phyloP scores from a whole-genome alignment of 1,140 invertebrate species.

The Eubasilissa regina region DNA sequence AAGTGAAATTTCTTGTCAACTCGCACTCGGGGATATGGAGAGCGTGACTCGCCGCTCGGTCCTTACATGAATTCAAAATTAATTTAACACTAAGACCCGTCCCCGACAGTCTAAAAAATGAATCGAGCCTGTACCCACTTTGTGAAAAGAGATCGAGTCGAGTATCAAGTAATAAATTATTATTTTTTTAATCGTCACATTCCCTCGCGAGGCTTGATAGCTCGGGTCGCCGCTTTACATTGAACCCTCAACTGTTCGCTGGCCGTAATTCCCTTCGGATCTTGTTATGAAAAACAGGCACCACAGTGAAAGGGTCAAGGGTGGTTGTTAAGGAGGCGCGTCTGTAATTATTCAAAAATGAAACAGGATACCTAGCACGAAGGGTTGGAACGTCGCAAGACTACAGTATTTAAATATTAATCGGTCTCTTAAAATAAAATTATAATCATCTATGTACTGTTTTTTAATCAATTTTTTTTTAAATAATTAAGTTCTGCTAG shows the following conservation, averaged over 20 bases:
- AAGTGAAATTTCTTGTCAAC: not conserved
- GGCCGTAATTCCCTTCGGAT: not conserved
- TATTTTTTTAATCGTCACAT: not conserved
- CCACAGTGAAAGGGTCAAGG: not conserved
- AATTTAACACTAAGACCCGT: constrained; percentile 6
- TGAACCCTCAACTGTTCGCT: not conserved
- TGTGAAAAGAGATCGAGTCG: not conserved
- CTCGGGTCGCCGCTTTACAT: not conserved
- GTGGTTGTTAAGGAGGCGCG: not conserved
- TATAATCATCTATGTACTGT: too few relatives aligned
- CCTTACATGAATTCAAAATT: constrained; percentile 24
- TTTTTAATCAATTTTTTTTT: too few relatives aligned
- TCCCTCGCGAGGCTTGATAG: too few relatives aligned
- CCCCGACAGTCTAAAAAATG: not conserved
- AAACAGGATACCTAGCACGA: not conserved
- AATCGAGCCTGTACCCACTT: not conserved
- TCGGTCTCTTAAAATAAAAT: too few relatives aligned
- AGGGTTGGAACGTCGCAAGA: too few relatives aligned
- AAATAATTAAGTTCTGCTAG: too few relatives aligned
- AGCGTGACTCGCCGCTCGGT: not conserved
- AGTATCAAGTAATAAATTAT: not conserved
- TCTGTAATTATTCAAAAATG: constrained; percentile 2
- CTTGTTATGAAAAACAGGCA: not conserved
- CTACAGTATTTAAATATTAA: too few relatives aligned
- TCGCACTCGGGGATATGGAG: not conserved